A percentile compares a stretch with the other conserved stretches of the same genome.
These are phyloP conservation scores for Aphis gossypii DNA, from an alignment of 1,140 invertebrate species.

Conservation along the genomic window DNA sequence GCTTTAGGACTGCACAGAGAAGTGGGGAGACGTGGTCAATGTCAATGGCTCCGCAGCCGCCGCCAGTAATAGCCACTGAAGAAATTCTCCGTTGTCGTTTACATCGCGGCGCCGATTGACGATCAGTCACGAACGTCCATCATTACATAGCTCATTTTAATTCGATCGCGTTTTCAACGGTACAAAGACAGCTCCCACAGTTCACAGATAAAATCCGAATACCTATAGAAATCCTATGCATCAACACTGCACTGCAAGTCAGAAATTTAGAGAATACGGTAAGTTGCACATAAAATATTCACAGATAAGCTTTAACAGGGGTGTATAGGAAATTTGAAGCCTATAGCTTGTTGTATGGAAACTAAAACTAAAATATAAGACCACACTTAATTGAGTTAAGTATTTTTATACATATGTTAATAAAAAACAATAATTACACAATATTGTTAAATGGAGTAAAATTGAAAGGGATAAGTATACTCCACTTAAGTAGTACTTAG, in stretches of 20 bases:
- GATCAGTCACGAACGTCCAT: constrained; percentile 53
- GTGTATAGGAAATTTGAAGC: not conserved
- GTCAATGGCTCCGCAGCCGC: constrained; percentile 38
- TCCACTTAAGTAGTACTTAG: not conserved
- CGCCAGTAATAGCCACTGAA: not conserved
- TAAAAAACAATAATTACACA: not conserved
- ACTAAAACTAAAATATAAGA: not conserved
- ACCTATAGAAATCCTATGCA: not conserved
- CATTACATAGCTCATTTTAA: constrained; percentile 26
- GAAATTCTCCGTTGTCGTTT: constrained; percentile 29
- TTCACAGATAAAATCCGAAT: not conserved
- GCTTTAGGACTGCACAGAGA: not conserved
- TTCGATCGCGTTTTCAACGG: not conserved
- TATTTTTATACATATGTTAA: not conserved
- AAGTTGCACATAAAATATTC: not conserved
- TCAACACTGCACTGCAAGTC: not conserved
- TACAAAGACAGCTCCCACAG: not conserved
- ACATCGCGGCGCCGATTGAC: not conserved
- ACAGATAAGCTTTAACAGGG: not conserved
- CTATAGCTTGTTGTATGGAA: not conserved
- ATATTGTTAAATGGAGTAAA: not conserved
- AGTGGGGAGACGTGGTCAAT: constrained; percentile 27
- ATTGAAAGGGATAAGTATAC: not conserved
- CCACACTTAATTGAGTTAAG: not conserved
- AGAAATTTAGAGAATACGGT: not conserved